Base-by-base conservation (phyloP, 2,113 vertebrate species). In the Tenrec ecaudatus region DNA sequence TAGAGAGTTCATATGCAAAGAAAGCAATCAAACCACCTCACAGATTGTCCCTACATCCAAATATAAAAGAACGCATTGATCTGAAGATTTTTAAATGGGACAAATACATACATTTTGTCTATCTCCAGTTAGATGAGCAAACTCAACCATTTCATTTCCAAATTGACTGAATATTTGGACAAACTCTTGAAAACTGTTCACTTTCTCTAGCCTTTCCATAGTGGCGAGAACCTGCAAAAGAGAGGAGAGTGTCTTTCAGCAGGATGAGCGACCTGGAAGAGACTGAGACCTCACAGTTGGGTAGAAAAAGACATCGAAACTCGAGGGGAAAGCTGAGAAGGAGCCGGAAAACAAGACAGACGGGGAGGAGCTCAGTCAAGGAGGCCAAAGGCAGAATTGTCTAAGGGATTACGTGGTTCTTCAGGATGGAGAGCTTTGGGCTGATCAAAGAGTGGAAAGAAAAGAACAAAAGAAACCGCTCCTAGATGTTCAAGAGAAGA, bases 81-180 rank as follows among this genome's bases (percentile, higher is more conserved):
- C 1, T 90, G 36, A 60, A 90, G 23, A 38, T 43, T 82, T 87
- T 88, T 12, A 38, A 79, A 64, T 14, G 20, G 78, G 68, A 22
- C 3, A 79, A 87, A 82, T 95, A 98, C 99, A 98, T 98, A 99
- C 99, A 96, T 99, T 99, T 98, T 99, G 99, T 73, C 99, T 97
- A 97, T 99, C 99, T 97, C 99, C 99, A 23, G 99, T 99, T 93
- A 99, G 98, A 98, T 99, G 99, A 88, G 99, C 99, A 94, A 99
- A 99, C 97, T 99, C 99, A 96, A 99, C 99, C 99, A 99, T 99
- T 98, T 99, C 99, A 86, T 99, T 99, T 94, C 99, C 99, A 98
- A 99, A 99, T 82, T 99, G 99, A 97, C 99, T 99, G 98, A 99
- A 99, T 98, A 99, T 99, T 97, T 99, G 99, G 40, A 99, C 99